Base-by-base conservation (phyloP, 2,797 vertebrate genomes). In the Notolepis coatsorum region DNA sequence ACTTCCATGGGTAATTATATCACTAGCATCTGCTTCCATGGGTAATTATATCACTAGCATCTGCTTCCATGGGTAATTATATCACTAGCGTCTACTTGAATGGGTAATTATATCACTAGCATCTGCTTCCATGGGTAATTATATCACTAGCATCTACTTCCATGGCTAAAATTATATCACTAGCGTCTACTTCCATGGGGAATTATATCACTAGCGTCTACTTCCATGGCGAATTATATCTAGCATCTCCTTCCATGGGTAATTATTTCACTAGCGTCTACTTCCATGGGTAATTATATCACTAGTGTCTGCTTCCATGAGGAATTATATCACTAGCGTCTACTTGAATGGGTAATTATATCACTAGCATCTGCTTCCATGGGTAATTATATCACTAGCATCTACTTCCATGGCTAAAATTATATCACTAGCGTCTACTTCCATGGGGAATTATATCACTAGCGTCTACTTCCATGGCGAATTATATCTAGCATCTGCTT, bases 291-390 rank as follows among this genome's bases (percentile, higher is more conserved):
- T n/a, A n/a, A n/a, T n/a, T n/a, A 68, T 20, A 61, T 31, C 57
- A 35, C 51, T 43, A 64, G 54, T 49, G 33, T 53, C 21, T 18
- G 6, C 56, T 48, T 72, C 53, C 25, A n/a, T 17, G 9, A 6
- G 61, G n/a, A n/a, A n/a, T n/a, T n/a, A 68, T 20, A 61, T 31
- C 57, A 35, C 51, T 43, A 64, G 54, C 52, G 33, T 53, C 21
- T 18, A 5, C 56, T 48, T 72, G 45, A 18, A n/a, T 17, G 9
- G 9, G 61, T n/a, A n/a, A n/a, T n/a, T n/a, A 68, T 20, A 61
- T 31, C 57, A 35, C 51, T 43, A 64, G 54, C 52, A 38, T 53
- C 21, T 18, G 6, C 56, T 48, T 72, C 53, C 25, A n/a, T 17
- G 9, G 9, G 61, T n/a, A n/a, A n/a, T n/a, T n/a, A 68, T 20